These are phyloP conservation scores for Saimiri boliviensis DNA, from an alignment of 2,113 vertebrate species.

Conservation along the genomic window DNA sequence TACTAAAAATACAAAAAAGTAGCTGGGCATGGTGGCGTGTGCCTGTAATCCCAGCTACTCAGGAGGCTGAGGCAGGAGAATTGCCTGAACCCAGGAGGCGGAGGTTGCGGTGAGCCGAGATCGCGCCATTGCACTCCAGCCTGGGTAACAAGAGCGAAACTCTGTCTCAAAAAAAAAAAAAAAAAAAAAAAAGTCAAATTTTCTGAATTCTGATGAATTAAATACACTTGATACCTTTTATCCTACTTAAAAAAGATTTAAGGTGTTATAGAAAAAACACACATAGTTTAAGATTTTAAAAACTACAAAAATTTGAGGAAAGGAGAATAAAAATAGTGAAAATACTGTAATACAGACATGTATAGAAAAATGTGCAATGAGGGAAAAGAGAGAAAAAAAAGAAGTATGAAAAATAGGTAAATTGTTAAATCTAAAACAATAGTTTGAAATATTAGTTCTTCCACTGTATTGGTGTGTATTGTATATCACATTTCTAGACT, in stretches of 20 bases:
- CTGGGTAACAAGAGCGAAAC: too few species aligned
- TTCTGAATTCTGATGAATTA: background rate
- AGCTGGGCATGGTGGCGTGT: too few species aligned
- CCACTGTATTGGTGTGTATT: background rate
- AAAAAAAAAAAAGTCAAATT: slow-evolving; percentile 12
- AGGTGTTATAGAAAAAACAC: background rate
- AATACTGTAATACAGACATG: background rate
- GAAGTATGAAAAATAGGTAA: background rate
- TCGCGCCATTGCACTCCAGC: too few species aligned
- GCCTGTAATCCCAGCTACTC: too few species aligned
- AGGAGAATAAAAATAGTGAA: slow-evolving; percentile 5
- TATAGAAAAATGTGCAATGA: background rate
- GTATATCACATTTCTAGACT: slow-evolving; percentile 22
- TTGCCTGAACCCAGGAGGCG: too few species aligned
- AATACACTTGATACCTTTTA: background rate
- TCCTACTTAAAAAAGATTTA: slow-evolving; percentile 1
- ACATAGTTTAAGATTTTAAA: background rate
- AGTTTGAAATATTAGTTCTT: background rate
- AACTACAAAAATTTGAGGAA: slow-evolving; percentile 29
- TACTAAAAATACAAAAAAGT: too few species aligned
- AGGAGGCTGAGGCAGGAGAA: too few species aligned
- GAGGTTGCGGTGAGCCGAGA: too few species aligned
- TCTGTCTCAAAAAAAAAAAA: too few species aligned
- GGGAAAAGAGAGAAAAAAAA: background rate
- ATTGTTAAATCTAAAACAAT: background rate